These are phyloP conservation scores for Chrysogorgia sp. DNA, from an alignment of 92 coral and sea anemone species.

Conservation along the genomic window DNA sequence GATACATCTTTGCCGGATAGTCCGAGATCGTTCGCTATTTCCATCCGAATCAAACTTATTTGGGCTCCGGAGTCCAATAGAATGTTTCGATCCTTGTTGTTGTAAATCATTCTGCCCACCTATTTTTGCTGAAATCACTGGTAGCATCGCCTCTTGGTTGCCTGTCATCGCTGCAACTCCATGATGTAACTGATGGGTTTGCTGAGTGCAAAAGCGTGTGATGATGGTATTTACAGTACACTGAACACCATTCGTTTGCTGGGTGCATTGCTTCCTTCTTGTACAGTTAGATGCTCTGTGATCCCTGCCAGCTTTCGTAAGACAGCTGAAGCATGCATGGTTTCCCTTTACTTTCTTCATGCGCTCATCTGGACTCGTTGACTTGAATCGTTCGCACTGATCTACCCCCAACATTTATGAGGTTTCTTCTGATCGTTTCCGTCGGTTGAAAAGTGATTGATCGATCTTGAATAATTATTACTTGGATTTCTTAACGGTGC, in stretches of 20 bases:
- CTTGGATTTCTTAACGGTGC: slow-evolving; percentile 38
- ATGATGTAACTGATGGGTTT: slow-evolving; percentile 18
- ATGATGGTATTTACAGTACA: slow-evolving; percentile 53
- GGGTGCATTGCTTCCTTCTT: slow-evolving; percentile 45
- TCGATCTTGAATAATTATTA: slow-evolving; percentile 6
- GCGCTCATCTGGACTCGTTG: slow-evolving; percentile 52
- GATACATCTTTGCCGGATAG: slow-evolving; percentile 54
- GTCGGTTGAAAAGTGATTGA: neutral
- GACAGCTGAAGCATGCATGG: slow-evolving; percentile 63
- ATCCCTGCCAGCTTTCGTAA: slow-evolving; percentile 53
- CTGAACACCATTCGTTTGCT: slow-evolving; percentile 46
- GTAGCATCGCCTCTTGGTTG: slow-evolving; percentile 48
- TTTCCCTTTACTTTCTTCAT: slow-evolving; percentile 49
- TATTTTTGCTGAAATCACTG: slow-evolving; percentile 54
- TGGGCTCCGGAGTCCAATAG: slow-evolving; percentile 62
- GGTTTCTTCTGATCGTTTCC: neutral
- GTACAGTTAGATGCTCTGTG: slow-evolving; percentile 55
- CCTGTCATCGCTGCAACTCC: slow-evolving; percentile 52
- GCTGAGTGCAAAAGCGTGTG: slow-evolving; percentile 56
- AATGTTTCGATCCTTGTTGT: slow-evolving; percentile 54
- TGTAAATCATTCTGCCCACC: slow-evolving; percentile 38
- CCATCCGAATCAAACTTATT: slow-evolving; percentile 54
- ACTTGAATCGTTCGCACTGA: slow-evolving; percentile 60
- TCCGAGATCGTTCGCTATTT: slow-evolving; percentile 62
- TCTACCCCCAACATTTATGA: slow-evolving; percentile 76